These are phyloP conservation scores for Gisinianus flammeolus DNA, from an alignment of 2,888 invertebrate genomes.

Conservation along the genomic window DNA sequence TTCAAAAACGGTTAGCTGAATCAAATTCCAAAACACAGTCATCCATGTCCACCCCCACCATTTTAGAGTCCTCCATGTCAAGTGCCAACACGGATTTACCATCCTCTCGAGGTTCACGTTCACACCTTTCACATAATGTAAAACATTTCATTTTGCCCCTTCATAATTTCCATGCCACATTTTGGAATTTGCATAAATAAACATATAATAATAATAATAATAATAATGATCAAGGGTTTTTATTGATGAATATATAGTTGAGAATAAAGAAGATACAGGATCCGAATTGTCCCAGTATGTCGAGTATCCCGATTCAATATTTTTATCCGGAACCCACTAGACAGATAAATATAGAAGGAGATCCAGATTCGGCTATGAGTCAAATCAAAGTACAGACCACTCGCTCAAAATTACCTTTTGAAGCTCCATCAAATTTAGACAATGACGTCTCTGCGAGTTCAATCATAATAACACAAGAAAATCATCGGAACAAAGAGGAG, in stretches of 20 bases:
- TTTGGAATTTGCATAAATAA: neutral
- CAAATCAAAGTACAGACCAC: neutral
- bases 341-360: neutral
- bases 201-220: neutral
- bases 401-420: constrained; percentile 13
- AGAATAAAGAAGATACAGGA: constrained; percentile 9
- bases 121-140: neutral
- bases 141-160: neutral
- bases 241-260: neutral
- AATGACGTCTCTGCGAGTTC: neutral
- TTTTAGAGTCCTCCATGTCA: neutral
- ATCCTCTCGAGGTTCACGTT: constrained; percentile 14
- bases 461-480: neutral
- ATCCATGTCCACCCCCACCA: constrained; percentile 7
- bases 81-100: neutral
- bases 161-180: neutral
- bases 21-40: neutral
- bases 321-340: constrained; percentile 14
- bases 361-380: neutral
- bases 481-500: neutral
- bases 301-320: constrained; percentile 15
- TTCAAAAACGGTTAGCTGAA: neutral
- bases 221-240: neutral
- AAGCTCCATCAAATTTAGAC: neutral
- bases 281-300: constrained; percentile 4